Evolutionary conservation across 1,140 invertebrate genomes (phyloP).

Genomic region (Leptinotarsa texana): DNA sequence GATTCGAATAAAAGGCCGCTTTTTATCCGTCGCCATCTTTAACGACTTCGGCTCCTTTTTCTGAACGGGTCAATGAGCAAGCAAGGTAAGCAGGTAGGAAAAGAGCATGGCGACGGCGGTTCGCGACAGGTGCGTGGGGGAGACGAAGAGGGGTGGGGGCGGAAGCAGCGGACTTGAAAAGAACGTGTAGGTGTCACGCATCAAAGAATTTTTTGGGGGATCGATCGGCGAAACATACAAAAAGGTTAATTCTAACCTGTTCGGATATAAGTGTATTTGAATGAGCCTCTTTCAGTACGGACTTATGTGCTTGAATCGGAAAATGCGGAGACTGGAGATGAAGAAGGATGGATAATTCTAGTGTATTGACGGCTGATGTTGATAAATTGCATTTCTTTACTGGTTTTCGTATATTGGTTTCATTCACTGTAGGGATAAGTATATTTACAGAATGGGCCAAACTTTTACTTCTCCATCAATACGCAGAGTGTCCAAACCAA

Average conservation of each 20-base stretch:
- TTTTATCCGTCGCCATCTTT: background rate
- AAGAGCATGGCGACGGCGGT: conserved; percentile 16
- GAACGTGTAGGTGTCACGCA: conserved; percentile 22
- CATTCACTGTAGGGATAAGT: too few relatives aligned
- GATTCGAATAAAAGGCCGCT: background rate
- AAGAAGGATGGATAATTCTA: background rate
- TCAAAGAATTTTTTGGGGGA: conserved; percentile 8
- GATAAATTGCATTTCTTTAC: too few relatives aligned
- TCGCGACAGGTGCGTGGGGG: conserved; percentile 15
- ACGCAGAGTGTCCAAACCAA: too few relatives aligned
- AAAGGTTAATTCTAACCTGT: conserved; percentile 21
- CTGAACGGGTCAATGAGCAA: background rate
- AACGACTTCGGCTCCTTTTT: background rate
- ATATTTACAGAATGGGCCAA: too few relatives aligned
- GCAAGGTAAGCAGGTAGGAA: conserved; percentile 13
- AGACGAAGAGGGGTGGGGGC: background rate
- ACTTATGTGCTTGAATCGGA: conserved; percentile 1
- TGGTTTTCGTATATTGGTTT: too few relatives aligned
- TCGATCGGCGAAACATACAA: conserved; percentile 15
- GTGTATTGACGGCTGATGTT: background rate
- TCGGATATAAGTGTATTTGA: conserved; percentile 10
- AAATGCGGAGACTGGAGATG: background rate
- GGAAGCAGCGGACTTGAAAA: conserved; percentile 12
- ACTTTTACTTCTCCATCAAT: too few relatives aligned
- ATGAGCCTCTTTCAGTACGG: conserved; percentile 11